Evolutionary conservation across 2,113 vertebrate genomes (phyloP), one percentile per base, ranked within the genome.

Genomic region (Hylia prasina): DNA sequence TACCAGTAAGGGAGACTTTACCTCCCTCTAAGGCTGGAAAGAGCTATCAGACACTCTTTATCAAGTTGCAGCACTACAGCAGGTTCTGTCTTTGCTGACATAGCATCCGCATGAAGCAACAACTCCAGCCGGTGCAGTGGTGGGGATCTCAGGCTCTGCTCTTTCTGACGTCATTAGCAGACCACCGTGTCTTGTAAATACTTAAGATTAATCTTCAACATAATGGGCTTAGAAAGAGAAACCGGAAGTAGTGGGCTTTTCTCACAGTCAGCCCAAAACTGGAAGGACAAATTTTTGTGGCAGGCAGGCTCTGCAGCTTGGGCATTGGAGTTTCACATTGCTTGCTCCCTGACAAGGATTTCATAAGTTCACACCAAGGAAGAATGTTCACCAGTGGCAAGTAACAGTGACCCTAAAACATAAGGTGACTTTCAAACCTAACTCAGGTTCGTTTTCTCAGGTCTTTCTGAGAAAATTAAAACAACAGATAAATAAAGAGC

Each of bases 101-200:
- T 9, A 0, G 0, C 18, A 23, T 22, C 57, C 3, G 1, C 25
- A 70, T 66, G 22, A 63, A 79, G 65, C 3, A 4, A 20, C 25
- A 60, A 2, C 71, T 71, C 39, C 57, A 63, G 35, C 2, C 47
- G 42, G 18, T 4, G 24, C 20, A 53, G 22, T 3, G 0, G 17
- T 25, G 39, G 28, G 42, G 31, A 31, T 56, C 45, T 50, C 2
- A 2, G 42, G 28, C 20, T 75, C 66, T 68, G 33, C 40, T 65
- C 57, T 39, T 75, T 60, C 40, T 72, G 21, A 33, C 21, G 25
- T 10, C 15, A 13, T 79, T n/a, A 82, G 57, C 71, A 90, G 25
- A 60, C 13, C 30, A 27, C 3, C 3, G 17, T 16, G 35, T 20
- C 27, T 54, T 22, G 6, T 20, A 72, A 40, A 69, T 39, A 45